A percentile compares a stretch with the other conserved stretches of the same genome.
Evolutionary conservation across 2,113 vertebrate genomes (phyloP).

Genomic region (Sprattus sprattus): DNA sequence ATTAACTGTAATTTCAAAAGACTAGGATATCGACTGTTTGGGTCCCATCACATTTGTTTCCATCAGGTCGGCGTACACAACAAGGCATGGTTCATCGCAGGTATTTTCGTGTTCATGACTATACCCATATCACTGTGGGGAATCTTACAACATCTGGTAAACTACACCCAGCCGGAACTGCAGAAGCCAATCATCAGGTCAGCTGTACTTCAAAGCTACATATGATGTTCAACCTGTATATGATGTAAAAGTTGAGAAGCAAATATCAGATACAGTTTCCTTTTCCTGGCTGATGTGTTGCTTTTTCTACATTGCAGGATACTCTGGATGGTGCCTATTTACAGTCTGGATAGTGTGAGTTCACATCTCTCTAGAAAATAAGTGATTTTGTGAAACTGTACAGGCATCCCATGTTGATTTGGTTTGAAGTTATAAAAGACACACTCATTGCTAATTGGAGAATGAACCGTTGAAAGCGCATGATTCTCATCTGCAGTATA

Average conservation of each 20-base stretch:
- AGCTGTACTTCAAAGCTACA: conserved; percentile 21
- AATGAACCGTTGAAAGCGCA: neutral
- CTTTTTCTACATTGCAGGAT: conserved; percentile 75
- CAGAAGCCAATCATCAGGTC: conserved; percentile 98
- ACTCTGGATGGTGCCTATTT: conserved; percentile 99
- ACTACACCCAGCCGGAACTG: conserved; percentile 95
- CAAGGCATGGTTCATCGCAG: conserved; percentile 97
- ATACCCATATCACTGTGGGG: conserved; percentile 96
- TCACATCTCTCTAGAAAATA: conserved; percentile 7
- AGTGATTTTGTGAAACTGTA: neutral
- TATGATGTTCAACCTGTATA: neutral
- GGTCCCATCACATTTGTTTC: neutral
- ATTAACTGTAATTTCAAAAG: neutral
- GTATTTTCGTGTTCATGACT: conserved; percentile 95
- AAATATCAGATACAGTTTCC: neutral
- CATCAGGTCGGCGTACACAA: conserved; percentile 87
- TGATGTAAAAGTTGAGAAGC: neutral
- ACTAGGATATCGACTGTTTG: neutral
- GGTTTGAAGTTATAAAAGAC: neutral
- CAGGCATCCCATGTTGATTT: neutral
- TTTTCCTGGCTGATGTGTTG: neutral
- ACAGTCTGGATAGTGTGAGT: conserved; percentile 98
- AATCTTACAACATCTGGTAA: conserved; percentile 93
- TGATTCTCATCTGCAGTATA: neutral
- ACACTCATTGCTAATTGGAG: neutral